phyloP scores from a whole-genome alignment of 2,797 vertebrate genomes.

The Helarctos malayanus region DNA sequence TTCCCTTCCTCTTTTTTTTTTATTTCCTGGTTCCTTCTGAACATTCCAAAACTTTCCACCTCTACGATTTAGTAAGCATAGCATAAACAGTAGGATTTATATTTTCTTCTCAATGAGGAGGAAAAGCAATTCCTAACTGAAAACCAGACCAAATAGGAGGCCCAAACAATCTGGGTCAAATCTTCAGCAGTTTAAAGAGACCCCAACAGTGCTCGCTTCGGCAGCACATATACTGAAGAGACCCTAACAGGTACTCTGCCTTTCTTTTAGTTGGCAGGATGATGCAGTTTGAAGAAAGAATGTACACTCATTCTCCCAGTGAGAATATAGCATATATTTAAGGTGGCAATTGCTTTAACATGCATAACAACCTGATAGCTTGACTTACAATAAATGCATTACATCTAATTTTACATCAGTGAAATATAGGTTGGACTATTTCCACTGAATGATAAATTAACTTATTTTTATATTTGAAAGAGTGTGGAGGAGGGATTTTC shows the following conservation, averaged over 20 bases:
- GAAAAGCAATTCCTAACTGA: not conserved
- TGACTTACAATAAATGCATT: not conserved
- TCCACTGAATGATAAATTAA: not conserved
- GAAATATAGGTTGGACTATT: not conserved
- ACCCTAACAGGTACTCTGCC: not conserved
- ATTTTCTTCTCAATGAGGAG: not conserved
- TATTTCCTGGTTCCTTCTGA: not conserved
- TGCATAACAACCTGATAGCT: not conserved
- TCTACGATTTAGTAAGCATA: not conserved
- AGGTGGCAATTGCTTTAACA: not conserved
- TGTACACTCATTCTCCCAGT: not conserved
- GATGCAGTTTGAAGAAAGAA: not conserved
- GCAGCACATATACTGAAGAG: no score
- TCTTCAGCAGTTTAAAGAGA: no score
- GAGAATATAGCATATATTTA: not conserved
- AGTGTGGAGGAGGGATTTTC: not conserved
- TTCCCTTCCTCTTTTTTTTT: not conserved
- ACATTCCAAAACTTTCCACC: not conserved
- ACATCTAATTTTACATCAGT: not conserved
- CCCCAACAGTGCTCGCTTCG: no score
- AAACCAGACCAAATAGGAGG: not conserved
- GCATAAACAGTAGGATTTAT: not conserved
- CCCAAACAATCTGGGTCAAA: not conserved
- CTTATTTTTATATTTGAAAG: constrained; percentile 24
- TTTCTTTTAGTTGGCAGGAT: not conserved